Evolutionary conservation across 2,113 vertebrate genomes (phyloP), one percentile per base, ranked within the genome.

Genomic region (Barnardius zonarius): DNA sequence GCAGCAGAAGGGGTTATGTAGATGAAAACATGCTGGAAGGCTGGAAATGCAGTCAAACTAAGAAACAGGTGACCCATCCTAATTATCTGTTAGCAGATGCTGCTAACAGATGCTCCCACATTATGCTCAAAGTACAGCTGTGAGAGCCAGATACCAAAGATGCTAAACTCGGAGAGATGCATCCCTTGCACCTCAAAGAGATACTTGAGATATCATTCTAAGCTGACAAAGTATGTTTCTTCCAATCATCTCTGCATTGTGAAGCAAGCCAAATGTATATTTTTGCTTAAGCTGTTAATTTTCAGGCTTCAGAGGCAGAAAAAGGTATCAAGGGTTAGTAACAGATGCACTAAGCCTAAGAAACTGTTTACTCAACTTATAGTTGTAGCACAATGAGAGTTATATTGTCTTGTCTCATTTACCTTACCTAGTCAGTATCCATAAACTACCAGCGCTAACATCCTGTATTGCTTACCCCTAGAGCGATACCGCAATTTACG

Each of bases 31-130:
- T 27, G 63, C 46, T 31, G 78, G 63, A 88, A 31, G 25, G 37
- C 54, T 61, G 48, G 51, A 86, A 90, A 88, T 70, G 46, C 82
- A 94, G 69, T 68, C 54, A 63, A 91, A 90, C 78, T 54, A 88
- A 81, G 75, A 90, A 94, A 83, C 72, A 93, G 94, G 92, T 94
- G 78, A 95, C 93, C 87, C 79, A 83, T 77, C 37, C 72, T 91
- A 94, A 94, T 96, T 91, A 95, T 80, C 70, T 91, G 62, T 62
- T 74, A 94, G 68, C 94, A 96, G 94, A 93, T 95, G 94, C 74
- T 92, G 66, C 78, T 90, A 95, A 84, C 94, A 97, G 95, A 95
- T 96, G 90, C 74, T 92, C 68, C 82, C 61, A 49, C 81, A 82
- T 95, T 83, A 92, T 86, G 87, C 67, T 93, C 57, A 43, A 94